These are phyloP conservation scores for Alca torda DNA, from an alignment of 2,797 vertebrate species.

Conservation along the genomic window DNA sequence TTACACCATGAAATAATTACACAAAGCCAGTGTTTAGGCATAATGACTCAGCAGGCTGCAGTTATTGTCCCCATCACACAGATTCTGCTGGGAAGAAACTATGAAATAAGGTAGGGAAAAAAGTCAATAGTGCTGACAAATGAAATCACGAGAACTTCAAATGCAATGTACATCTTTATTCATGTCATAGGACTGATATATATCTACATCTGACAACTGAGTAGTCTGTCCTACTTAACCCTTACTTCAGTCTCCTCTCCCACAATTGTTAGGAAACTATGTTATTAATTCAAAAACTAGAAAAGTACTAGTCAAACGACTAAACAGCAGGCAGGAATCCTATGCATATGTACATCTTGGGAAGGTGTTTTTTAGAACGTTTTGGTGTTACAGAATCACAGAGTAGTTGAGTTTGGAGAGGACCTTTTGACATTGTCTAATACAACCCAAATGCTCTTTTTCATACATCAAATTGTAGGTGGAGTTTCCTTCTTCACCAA, in stretches of 20 bases:
- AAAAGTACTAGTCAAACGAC: background rate
- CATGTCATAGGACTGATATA: background rate
- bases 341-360: background rate
- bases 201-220: background rate
- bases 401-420: background rate
- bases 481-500: background rate
- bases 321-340: background rate
- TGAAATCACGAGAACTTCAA: background rate
- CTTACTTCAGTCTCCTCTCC: accelerated
- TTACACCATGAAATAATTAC: background rate
- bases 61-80: background rate
- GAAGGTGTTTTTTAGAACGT: background rate
- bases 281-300: background rate
- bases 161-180: background rate
- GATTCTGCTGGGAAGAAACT: background rate
- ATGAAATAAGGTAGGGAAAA: background rate
- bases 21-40: background rate
- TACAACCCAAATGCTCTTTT: background rate
- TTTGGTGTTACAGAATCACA: background rate
- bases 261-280: background rate
- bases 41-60: background rate
- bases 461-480: background rate
- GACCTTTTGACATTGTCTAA: background rate
- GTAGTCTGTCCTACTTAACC: background rate
- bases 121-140: background rate